Conservation (phyloP, 2,888 invertebrate species). For the Oscheius sp. region DNA sequence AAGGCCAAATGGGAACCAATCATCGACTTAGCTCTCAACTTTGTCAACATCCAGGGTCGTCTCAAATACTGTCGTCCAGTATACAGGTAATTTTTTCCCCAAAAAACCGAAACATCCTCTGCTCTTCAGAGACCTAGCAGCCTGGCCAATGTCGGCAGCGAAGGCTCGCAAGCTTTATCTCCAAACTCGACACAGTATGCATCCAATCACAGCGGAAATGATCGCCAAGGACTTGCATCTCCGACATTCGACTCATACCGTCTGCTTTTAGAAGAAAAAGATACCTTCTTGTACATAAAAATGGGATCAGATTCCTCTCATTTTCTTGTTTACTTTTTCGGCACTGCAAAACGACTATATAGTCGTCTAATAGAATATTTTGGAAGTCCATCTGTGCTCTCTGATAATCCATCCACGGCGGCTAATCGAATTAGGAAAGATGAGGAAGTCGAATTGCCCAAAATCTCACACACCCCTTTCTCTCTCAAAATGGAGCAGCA, state of each 20-base stretch:
- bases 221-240: slow-evolving; percentile 58
- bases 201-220: slow-evolving; percentile 61
- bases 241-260: slow-evolving; percentile 54
- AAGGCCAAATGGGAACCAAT: slow-evolving; percentile 79
- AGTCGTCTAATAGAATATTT: no score
- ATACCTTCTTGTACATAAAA: background rate
- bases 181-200: slow-evolving; percentile 44
- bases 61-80: slow-evolving; percentile 91
- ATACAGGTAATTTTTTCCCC: slow-evolving; percentile 73
- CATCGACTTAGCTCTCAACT: slow-evolving; percentile 79
- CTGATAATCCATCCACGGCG: no score
- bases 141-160: slow-evolving; percentile 47
- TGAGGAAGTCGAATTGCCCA: no score
- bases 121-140: slow-evolving; percentile 46
- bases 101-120: background rate
- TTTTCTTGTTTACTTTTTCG: no score
- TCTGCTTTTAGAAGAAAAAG: slow-evolving; percentile 43
- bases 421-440: no score
- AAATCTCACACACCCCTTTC: no score
- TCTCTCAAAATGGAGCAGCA: background rate
- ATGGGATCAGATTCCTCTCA: no score
- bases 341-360: no score
- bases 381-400: no score
- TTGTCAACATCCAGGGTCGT: slow-evolving; percentile 85
- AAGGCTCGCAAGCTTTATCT: slow-evolving; percentile 52